A percentile compares a stretch with the other conserved stretches of the same genome.
Evolutionary conservation across 1,140 invertebrate genomes (phyloP).

Genomic region (Lasaia peninsularis): DNA sequence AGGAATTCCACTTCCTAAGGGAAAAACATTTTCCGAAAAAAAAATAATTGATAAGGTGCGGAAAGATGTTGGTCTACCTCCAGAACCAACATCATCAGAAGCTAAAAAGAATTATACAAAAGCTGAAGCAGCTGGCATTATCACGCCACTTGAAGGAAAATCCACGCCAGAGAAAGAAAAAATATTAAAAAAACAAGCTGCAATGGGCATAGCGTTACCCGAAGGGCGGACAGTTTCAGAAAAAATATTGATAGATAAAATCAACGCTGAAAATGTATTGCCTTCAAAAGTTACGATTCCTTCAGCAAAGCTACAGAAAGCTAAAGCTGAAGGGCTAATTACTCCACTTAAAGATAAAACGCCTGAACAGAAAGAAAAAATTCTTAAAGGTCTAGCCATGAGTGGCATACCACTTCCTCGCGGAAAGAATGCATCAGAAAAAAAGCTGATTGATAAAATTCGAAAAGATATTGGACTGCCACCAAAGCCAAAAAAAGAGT

Average conservation of each 20-base stretch:
- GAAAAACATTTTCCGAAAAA: conserved; percentile 36
- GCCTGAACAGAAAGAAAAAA: conserved; percentile 33
- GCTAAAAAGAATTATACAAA: conserved; percentile 33
- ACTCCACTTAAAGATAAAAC: conserved; percentile 34
- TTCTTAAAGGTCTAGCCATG: conserved; percentile 25
- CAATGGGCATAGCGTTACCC: conserved; percentile 21
- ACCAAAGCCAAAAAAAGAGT: conserved; percentile 24
- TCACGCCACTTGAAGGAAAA: conserved; percentile 31
- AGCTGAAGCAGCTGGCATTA: conserved; percentile 29
- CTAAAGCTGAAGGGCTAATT: conserved; percentile 24
- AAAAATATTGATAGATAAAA: conserved; percentile 23
- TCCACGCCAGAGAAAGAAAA: conserved; percentile 24
- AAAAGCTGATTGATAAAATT: conserved; percentile 19
- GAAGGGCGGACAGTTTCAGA: conserved; percentile 27
- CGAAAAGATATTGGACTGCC: conserved; percentile 34
- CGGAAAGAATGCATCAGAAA: conserved; percentile 17
- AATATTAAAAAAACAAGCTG: conserved; percentile 19
- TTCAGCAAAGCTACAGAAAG: conserved; percentile 20
- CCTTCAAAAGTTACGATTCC: background rate
- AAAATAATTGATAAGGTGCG: conserved; percentile 36
- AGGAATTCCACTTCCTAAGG: conserved; percentile 39
- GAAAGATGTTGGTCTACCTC: conserved; percentile 28
- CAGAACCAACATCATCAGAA: conserved; percentile 19
- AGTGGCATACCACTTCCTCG: conserved; percentile 30
- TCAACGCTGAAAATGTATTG: conserved; percentile 13